Evolutionary conservation across 37 sponge, comb jelly and placozoan species (phyloP).

Genomic region (Hormiphora californensis): DNA sequence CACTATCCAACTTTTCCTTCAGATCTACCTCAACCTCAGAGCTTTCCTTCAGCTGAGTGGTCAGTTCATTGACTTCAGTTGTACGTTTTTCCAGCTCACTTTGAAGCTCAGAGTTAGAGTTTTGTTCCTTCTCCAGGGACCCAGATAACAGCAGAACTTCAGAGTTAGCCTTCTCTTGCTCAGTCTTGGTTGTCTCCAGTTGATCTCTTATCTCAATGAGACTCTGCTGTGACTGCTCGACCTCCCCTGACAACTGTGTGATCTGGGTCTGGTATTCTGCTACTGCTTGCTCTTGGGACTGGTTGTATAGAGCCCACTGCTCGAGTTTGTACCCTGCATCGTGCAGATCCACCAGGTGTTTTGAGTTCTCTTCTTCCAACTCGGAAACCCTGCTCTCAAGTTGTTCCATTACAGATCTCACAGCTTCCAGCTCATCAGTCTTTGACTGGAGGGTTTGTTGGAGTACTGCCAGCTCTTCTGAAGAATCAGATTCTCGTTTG

Average conservation of each 20-base stretch:
- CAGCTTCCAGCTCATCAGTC: neutral
- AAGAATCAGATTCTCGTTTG: no score
- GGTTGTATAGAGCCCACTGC: constrained; percentile 13
- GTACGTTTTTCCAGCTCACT: neutral
- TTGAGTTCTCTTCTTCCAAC: neutral
- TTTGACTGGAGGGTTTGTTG: no score
- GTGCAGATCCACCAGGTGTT: neutral
- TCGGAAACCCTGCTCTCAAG: neutral
- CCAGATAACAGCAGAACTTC: neutral
- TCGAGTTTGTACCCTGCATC: constrained; percentile 24
- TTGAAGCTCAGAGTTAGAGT: neutral
- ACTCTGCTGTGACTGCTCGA: neutral
- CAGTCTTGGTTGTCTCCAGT: neutral
- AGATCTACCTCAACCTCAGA: no score
- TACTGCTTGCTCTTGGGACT: neutral
- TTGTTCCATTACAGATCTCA: neutral
- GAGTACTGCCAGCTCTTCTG: no score
- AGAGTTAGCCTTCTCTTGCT: neutral
- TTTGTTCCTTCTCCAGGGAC: neutral
- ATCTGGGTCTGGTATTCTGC: neutral
- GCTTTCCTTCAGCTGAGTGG: no score
- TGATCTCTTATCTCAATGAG: neutral
- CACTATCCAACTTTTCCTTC: no score
- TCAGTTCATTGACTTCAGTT: no score
- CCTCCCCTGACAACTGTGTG: neutral